Evolutionary conservation across 2,113 vertebrate species (phyloP).

Genomic region (Notiomystis cincta): DNA sequence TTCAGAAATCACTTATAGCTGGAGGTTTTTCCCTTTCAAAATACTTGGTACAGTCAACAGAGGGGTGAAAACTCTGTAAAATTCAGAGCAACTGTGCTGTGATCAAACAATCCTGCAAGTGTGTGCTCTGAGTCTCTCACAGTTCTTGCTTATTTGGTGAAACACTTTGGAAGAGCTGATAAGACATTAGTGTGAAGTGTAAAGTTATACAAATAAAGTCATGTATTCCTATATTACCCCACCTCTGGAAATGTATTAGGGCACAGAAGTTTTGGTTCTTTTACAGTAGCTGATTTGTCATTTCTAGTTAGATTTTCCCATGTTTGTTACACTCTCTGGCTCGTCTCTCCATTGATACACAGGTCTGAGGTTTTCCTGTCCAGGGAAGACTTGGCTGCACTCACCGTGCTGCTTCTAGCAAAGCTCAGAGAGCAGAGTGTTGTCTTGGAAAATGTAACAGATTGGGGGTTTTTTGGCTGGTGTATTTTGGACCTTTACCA

Average conservation of each 20-base stretch:
- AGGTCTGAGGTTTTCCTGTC: slow-evolving; percentile 6
- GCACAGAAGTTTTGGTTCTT: not conserved
- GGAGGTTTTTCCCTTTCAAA: not conserved
- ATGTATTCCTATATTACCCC: not conserved
- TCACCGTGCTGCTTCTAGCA: not conserved
- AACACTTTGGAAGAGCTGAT: not conserved
- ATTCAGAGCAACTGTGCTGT: not conserved
- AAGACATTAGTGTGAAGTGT: not conserved
- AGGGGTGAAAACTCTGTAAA: not conserved
- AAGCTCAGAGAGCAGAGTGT: not conserved
- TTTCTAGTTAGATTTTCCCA: not conserved
- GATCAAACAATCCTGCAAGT: not conserved
- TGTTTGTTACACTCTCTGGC: not conserved
- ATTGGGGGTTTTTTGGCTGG: not conserved
- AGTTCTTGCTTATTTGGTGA: not conserved
- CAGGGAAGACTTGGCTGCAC: not conserved
- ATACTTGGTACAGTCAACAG: not conserved
- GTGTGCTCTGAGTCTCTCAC: not conserved
- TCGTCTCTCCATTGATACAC: not conserved
- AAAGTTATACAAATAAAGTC: not conserved
- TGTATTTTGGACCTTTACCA: slow-evolving; percentile 6
- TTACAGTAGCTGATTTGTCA: slow-evolving; percentile 14
- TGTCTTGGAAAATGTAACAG: not conserved
- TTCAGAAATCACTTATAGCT: not conserved
- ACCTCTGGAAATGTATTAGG: not conserved